Conservation (phyloP, 2,113 vertebrate genomes). For the Lethenteron reissneri region DNA sequence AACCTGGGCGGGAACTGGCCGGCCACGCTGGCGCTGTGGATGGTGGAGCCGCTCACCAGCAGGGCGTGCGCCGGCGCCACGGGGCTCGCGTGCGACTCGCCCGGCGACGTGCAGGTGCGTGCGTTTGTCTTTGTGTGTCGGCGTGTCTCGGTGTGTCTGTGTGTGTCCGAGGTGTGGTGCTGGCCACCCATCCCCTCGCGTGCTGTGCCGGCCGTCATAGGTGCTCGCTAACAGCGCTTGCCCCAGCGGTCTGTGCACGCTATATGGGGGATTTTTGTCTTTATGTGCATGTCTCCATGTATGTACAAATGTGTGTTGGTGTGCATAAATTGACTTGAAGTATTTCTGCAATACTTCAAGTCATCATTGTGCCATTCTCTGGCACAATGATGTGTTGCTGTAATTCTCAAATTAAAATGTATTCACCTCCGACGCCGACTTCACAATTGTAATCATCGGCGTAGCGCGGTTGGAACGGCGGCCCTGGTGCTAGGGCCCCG, state of each 20-base stretch:
- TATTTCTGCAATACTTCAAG: too few species aligned
- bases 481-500: too few species aligned
- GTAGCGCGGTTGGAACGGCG: too few species aligned
- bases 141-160: not conserved
- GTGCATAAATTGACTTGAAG: too few species aligned
- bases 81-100: slow-evolving; percentile 19
- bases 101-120: not conserved
- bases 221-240: not conserved
- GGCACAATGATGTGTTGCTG: too few species aligned
- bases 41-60: slow-evolving; percentile 74
- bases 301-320: too few species aligned
- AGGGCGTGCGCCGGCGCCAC: slow-evolving; percentile 49
- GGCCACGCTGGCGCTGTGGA: slow-evolving; percentile 68
- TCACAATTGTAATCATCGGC: too few species aligned
- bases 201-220: not conserved
- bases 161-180: not conserved
- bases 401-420: too few species aligned
- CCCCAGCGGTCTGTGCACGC: not conserved
- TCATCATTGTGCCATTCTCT: too few species aligned
- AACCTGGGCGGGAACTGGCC: slow-evolving; percentile 95
- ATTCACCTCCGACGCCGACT: too few species aligned
- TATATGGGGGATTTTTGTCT: not conserved
- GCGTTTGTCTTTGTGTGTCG: not conserved
- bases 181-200: not conserved
- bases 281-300: too few species aligned